phyloP scores from a whole-genome alignment of 2,113 vertebrate species.

The Eupsittula cactorum region DNA sequence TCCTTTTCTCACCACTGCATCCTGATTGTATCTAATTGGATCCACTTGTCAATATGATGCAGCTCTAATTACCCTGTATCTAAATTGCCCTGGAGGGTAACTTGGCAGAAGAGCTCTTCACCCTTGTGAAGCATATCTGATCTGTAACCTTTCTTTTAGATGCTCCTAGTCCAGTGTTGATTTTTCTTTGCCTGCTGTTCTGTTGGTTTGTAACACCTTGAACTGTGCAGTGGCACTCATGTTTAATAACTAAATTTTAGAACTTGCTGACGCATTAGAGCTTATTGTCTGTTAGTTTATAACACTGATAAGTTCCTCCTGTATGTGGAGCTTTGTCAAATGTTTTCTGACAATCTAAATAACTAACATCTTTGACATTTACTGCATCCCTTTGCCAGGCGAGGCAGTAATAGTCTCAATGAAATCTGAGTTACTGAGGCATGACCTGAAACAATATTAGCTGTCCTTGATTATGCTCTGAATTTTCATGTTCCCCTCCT shows the following conservation, averaged over 20 bases:
- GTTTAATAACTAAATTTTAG: conserved; percentile 28
- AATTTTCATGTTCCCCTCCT: conserved; percentile 54
- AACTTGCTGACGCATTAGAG: neutral
- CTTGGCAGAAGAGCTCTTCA: neutral
- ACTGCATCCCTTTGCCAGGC: conserved; percentile 15
- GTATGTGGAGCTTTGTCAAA: neutral
- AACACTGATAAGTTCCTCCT: neutral
- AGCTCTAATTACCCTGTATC: neutral
- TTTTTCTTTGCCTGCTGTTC: neutral
- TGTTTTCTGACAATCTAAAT: conserved; percentile 48
- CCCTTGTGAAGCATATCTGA: neutral
- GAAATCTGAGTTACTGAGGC: conserved; percentile 61
- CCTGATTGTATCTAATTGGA: neutral
- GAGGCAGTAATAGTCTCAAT: conserved; percentile 5
- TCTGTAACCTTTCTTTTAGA: neutral
- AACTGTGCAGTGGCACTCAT: neutral
- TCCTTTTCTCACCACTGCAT: neutral
- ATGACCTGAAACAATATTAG: conserved; percentile 65
- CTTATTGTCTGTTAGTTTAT: conserved; percentile 23
- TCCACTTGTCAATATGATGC: neutral
- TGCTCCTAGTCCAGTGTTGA: neutral
- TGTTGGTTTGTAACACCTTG: neutral
- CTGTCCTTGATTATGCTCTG: conserved; percentile 54
- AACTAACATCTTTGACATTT: conserved; percentile 49
- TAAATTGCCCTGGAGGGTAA: neutral